Percentiles rank a stretch among this genome's conserved stretches.
These are phyloP conservation scores for Eumacrocentrus americanus DNA, from an alignment of 2,888 invertebrate species.

Conservation along the genomic window DNA sequence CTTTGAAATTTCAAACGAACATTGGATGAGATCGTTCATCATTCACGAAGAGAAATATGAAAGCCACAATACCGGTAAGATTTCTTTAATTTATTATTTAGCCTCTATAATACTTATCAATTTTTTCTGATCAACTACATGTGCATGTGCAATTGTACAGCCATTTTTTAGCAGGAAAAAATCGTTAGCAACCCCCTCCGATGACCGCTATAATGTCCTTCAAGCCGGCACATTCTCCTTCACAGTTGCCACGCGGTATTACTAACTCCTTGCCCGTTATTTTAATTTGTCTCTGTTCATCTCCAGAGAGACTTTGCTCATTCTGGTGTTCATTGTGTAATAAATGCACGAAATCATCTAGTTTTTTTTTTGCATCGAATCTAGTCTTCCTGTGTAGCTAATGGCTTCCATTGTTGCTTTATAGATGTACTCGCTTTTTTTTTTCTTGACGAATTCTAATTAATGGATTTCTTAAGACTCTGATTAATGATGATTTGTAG, in stretches of 20 bases:
- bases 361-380: too few species aligned
- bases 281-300: background rate
- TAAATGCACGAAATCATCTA: too few species aligned
- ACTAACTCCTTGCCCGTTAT: background rate
- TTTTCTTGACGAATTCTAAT: too few species aligned
- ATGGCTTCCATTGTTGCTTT: too few species aligned
- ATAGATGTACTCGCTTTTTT: too few species aligned
- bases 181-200: background rate
- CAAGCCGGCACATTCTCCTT: slow-evolving; percentile 11
- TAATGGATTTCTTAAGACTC: too few species aligned
- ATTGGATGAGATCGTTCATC: background rate
- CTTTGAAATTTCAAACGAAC: background rate
- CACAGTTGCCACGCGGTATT: slow-evolving; percentile 24
- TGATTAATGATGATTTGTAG: slow-evolving; percentile 21
- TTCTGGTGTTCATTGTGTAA: too few species aligned
- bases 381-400: too few species aligned
- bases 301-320: background rate
- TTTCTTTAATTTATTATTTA: background rate
- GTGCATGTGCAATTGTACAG: background rate
- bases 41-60: slow-evolving; percentile 21
- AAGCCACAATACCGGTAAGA: slow-evolving; percentile 22
- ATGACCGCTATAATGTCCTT: slow-evolving; percentile 12
- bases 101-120: background rate
- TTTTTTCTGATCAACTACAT: background rate
- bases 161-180: background rate